These are phyloP conservation scores for Cantharis lateralis DNA, from an alignment of 2,888 invertebrate genomes.

Conservation along the genomic window DNA sequence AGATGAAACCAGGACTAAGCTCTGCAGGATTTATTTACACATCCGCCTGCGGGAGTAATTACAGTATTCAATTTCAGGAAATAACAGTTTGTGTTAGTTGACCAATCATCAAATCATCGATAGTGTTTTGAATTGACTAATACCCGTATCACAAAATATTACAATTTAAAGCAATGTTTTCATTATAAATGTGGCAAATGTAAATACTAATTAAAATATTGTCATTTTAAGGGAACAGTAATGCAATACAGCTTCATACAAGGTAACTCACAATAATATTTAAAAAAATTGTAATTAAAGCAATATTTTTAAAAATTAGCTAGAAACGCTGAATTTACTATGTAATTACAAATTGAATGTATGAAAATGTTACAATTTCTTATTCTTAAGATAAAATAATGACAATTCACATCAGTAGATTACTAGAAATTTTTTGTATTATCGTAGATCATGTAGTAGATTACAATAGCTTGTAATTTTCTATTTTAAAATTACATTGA, in stretches of 20 bases:
- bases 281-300: neutral
- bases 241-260: neutral
- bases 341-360: neutral
- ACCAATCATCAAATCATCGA: neutral
- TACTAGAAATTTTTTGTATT: neutral
- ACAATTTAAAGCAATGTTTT: neutral
- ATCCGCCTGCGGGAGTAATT: neutral
- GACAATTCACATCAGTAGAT: neutral
- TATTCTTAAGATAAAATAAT: neutral
- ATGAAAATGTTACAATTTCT: neutral
- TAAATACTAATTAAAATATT: neutral
- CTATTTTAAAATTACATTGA: neutral
- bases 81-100: slow-evolving; percentile 20
- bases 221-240: neutral
- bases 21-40: neutral
- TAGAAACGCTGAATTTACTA: neutral
- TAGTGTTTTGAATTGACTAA: neutral
- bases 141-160: neutral
- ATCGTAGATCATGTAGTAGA: neutral
- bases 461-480: neutral
- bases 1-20: neutral
- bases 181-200: neutral
- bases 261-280: neutral
- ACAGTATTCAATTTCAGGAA: slow-evolving; percentile 10
- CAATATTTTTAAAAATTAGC: neutral